A percentile compares a stretch with the other conserved stretches of the same genome.
phyloP scores from a whole-genome alignment of 2,888 invertebrate genomes.

The Diaphora mendica region DNA sequence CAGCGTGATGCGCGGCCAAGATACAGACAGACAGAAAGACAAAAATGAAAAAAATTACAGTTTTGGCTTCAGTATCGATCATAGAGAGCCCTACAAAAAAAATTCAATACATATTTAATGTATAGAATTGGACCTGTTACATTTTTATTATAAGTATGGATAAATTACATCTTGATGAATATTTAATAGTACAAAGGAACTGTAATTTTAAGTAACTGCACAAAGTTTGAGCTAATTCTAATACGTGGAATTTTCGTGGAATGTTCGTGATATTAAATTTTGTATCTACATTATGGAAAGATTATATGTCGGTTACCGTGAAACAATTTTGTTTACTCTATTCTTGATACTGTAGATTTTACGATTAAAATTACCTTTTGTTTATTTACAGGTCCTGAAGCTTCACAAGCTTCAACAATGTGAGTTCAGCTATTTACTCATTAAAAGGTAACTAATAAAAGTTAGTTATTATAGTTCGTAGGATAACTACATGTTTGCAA shows the following conservation, averaged over 20 bases:
- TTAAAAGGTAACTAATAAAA: background rate
- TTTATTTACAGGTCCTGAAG: background rate
- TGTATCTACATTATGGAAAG: background rate
- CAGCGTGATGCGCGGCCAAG: too few species aligned
- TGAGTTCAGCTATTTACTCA: background rate
- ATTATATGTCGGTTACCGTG: background rate
- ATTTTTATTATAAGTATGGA: too few species aligned
- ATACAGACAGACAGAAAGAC: too few species aligned
- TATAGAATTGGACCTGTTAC: too few species aligned
- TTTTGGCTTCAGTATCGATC: too few species aligned
- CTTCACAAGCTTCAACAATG: background rate
- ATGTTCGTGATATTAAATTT: background rate
- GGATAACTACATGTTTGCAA: background rate
- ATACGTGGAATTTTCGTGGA: too few species aligned
- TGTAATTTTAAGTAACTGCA: background rate
- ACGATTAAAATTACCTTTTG: background rate
- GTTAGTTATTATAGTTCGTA: background rate
- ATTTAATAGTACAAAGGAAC: background rate
- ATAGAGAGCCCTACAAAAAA: too few species aligned
- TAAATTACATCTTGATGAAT: too few species aligned
- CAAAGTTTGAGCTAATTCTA: background rate
- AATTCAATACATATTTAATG: too few species aligned
- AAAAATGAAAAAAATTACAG: too few species aligned
- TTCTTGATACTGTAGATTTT: background rate
- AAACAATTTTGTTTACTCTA: background rate